Percentiles rank a stretch among this genome's conserved stretches.
Evolutionary conservation across 2,888 invertebrate species (phyloP).

Genomic region (Sminthurides aquaticus): DNA sequence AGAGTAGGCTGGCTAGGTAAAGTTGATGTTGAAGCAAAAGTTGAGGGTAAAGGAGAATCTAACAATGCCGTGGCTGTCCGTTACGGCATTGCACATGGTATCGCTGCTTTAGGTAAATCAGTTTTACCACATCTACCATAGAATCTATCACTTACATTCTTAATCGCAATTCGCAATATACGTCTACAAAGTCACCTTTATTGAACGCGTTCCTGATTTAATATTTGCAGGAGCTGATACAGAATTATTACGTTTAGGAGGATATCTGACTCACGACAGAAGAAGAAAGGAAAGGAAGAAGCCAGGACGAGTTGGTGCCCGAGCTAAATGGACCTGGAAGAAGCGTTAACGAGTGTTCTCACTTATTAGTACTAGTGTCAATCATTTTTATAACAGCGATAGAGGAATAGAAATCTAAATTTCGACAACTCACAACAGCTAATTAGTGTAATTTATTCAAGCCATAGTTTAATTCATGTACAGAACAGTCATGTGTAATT

Average conservation of each 20-base stretch:
- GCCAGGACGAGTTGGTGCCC: slow-evolving; percentile 81
- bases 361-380: not conserved
- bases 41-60: slow-evolving; percentile 62
- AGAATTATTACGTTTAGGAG: slow-evolving; percentile 53
- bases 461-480: too few species aligned
- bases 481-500: too few species aligned
- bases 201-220: slow-evolving; percentile 51
- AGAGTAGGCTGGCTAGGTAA: slow-evolving; percentile 66
- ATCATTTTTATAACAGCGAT: not conserved
- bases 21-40: slow-evolving; percentile 75
- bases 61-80: slow-evolving; percentile 84
- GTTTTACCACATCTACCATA: not conserved
- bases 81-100: slow-evolving; percentile 74
- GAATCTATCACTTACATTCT: not conserved
- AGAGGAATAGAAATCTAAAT: too few species aligned
- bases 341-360: slow-evolving; percentile 61
- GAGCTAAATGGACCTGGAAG: slow-evolving; percentile 87
- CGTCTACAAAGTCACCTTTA: slow-evolving; percentile 53
- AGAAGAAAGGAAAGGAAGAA: slow-evolving; percentile 80
- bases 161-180: not conserved
- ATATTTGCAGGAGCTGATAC: slow-evolving; percentile 26
- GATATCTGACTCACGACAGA: slow-evolving; percentile 71
- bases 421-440: too few species aligned
- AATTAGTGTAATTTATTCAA: too few species aligned
- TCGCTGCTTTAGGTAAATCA: slow-evolving; percentile 71